Base-by-base conservation (phyloP, 2,888 invertebrate genomes). In the Drosophila peninsularis region DNA sequence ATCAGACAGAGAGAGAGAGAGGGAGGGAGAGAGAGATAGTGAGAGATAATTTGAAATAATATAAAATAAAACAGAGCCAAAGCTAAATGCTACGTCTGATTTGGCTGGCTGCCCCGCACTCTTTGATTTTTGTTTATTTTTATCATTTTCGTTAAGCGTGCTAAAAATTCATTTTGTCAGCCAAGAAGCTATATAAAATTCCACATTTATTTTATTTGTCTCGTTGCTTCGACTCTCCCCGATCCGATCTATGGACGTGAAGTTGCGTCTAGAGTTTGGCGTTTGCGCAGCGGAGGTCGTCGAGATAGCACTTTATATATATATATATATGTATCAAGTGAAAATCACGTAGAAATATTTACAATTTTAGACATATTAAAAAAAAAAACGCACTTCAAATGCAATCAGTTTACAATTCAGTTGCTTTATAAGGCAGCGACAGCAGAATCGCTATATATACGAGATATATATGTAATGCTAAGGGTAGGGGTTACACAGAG, bases 111-210 rank as follows among this genome's bases (percentile, higher is more conserved):
- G n/a, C 42, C 44, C 34, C 21, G 44, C 62, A 27, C 45, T 37
- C 5, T 78, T 69, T 44, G 42, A 34, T 50, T 64, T 74, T 79
- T 88, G 69, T 80, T 82, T 85, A 88, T 88, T 82, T 77, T 88
- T 88, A 77, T 82, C 80, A 88, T 70, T 79, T 71, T 62, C 71
- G 72, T 64, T 41, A 52, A 79, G 74, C 74, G 82, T 85, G 88
- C 88, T 88, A 82, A 88, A 88, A 75, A 58, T 66, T 74, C 56
- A 70, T 65, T 72, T 72, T 73, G 74, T 75, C 78, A 52, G 78
- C 55, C 55, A 69, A 74, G 47, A 34, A 78, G 50, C 41, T 54
- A 68, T 52, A 62, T 60, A 50, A 81, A 62, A 63, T 64, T 62
- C 30, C 42, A 74, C 41, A 27, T 30, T 41, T 65, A 57, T 45